Base-by-base conservation (phyloP, 2,888 invertebrate species). In the Carabus problematicus region DNA sequence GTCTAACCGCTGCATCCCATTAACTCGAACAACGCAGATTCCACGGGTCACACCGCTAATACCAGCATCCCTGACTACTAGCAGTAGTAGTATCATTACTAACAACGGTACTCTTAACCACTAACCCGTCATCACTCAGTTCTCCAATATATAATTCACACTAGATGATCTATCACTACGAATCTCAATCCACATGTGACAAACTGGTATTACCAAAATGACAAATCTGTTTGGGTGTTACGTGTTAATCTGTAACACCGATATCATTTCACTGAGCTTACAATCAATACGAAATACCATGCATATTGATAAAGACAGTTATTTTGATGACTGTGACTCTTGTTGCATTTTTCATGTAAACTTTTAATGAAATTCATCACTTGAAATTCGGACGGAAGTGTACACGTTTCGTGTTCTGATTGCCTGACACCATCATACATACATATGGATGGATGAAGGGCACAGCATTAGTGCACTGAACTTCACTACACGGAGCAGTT, bases 241-340 rank as follows among this genome's bases (percentile, higher is more conserved):
- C 29, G 6, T 29, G 6, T 29, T 29, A 29, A 29, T 29, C 29
- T 29, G 54, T 64, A 64, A 64, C 64, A 64, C 55, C 43, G 64
- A 64, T 64, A 55, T 42, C 64, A 64, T 55, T 64, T 64, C 64
- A 64, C 55, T 64, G 55, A 42, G 56, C 63, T 64, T 64, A 64
- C 55, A n/a, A 45, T 64, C 64, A 64, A 64, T 64, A 55, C 18
- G 42, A 9, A 12, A 7, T 45, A 12, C 3, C 45, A 29, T 29
- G 29, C 54, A 54, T 52, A 43, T 29, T 29, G 29, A 29, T 29
- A 29, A 29, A n/a, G n/a, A n/a, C n/a, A n/a, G n/a, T n/a, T n/a
- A n/a, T n/a, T n/a, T n/a, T 42, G 18, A 43, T 41, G 63, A 54
- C 43, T 64, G n/a, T 12, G 43, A 12, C 45, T 45, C 29, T 43